These are phyloP conservation scores for Eupsilia transversa DNA, from an alignment of 2,888 invertebrate genomes.

Conservation along the genomic window DNA sequence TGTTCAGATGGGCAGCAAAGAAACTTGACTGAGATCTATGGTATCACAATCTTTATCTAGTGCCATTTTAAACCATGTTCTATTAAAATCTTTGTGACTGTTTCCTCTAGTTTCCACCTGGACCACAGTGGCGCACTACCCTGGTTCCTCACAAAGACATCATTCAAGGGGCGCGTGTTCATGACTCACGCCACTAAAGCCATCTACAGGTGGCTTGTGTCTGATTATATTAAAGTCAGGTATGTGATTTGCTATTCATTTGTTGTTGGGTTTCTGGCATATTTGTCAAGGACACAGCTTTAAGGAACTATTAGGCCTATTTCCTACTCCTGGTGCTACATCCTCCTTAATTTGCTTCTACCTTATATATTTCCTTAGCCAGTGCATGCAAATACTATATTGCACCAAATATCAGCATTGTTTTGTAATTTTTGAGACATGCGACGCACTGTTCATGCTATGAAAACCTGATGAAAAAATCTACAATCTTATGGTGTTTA, in stretches of 20 bases:
- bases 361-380: background rate
- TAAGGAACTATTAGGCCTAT: background rate
- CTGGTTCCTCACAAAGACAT: slow-evolving; percentile 99
- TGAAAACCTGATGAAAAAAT: background rate
- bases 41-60: background rate
- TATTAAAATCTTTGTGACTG: background rate
- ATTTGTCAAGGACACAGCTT: background rate
- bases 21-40: background rate
- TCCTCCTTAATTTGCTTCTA: background rate
- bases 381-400: background rate
- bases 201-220: slow-evolving; percentile 99
- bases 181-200: slow-evolving; percentile 99
- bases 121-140: slow-evolving; percentile 99
- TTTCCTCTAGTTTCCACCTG: slow-evolving; percentile 95
- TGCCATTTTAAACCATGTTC: background rate
- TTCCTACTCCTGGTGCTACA: background rate
- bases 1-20: background rate
- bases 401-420: background rate
- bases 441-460: background rate
- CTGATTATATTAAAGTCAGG: slow-evolving; percentile 99
- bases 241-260: slow-evolving; percentile 71
- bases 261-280: background rate
- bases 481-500: background rate
- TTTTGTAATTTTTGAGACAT: background rate
- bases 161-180: slow-evolving; percentile 99